phyloP scores from a whole-genome alignment of 2,797 vertebrate species.

The Atherinosoma microstoma region DNA sequence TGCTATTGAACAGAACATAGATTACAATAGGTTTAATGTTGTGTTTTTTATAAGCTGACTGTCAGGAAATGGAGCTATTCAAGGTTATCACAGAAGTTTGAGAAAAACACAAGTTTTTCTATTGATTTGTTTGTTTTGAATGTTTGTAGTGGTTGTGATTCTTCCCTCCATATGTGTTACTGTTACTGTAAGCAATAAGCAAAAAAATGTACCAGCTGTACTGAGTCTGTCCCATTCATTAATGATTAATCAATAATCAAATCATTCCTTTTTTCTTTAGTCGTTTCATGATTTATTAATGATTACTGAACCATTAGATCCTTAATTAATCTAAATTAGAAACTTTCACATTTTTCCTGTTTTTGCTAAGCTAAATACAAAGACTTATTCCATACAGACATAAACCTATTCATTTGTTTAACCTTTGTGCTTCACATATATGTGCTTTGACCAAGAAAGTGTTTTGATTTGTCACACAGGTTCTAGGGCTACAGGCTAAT shows the following conservation, averaged over 20 bases:
- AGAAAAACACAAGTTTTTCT: background rate
- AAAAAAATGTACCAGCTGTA: background rate
- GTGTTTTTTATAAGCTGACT: background rate
- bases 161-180: background rate
- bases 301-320: background rate
- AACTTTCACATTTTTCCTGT: background rate
- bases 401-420: background rate
- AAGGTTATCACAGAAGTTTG: background rate
- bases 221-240: background rate
- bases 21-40: too few relatives aligned
- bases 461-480: background rate
- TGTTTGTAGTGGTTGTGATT: background rate
- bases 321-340: background rate
- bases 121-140: background rate
- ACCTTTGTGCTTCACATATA: background rate
- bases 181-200: background rate
- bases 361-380: background rate
- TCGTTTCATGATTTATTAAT: background rate
- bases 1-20: background rate
- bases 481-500: background rate
- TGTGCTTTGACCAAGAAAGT: background rate
- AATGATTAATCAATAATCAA: background rate
- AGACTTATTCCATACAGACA: background rate
- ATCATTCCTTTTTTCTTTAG: background rate
- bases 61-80: background rate